Conservation (phyloP, 2,888 invertebrate genomes). For the Eristalinus aeneus region DNA sequence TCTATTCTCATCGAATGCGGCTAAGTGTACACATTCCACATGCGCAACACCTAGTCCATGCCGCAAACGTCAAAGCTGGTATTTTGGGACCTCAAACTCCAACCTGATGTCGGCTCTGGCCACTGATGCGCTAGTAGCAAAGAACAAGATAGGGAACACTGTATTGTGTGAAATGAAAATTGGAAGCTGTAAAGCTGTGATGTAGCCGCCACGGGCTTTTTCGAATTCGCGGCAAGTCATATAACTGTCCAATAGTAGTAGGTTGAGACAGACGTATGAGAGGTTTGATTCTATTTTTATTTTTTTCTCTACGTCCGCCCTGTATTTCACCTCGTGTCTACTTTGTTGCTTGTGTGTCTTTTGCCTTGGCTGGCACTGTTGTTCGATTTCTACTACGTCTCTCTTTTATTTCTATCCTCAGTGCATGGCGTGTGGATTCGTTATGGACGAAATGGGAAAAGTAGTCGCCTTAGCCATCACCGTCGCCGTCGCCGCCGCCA, state of each 20-base stretch:
- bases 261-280: constrained; percentile 9
- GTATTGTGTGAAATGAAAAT: constrained; percentile 21
- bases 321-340: constrained; percentile 8
- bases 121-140: constrained; percentile 1
- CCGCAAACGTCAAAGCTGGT: constrained; percentile 32
- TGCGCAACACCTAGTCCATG: background rate
- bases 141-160: background rate
- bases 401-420: constrained; percentile 25
- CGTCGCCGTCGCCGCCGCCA: constrained; percentile 26
- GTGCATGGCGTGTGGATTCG: constrained; percentile 63
- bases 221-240: background rate
- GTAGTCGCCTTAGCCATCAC: no score
- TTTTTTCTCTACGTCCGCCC: constrained; percentile 19
- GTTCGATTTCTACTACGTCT: constrained; percentile 61
- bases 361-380: constrained; percentile 48
- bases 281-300: constrained; percentile 38
- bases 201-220: constrained; percentile 51
- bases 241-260: constrained; percentile 35
- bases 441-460: constrained; percentile 56
- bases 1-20: background rate
- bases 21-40: constrained; percentile 17
- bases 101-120: background rate
- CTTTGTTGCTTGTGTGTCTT: constrained; percentile 23
- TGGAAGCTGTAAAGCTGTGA: constrained; percentile 40
- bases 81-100: constrained; percentile 32